Evolutionary conservation across 2,797 vertebrate genomes (phyloP), one percentile per base, ranked within the genome.

Genomic region (Oryzias sinensis): DNA sequence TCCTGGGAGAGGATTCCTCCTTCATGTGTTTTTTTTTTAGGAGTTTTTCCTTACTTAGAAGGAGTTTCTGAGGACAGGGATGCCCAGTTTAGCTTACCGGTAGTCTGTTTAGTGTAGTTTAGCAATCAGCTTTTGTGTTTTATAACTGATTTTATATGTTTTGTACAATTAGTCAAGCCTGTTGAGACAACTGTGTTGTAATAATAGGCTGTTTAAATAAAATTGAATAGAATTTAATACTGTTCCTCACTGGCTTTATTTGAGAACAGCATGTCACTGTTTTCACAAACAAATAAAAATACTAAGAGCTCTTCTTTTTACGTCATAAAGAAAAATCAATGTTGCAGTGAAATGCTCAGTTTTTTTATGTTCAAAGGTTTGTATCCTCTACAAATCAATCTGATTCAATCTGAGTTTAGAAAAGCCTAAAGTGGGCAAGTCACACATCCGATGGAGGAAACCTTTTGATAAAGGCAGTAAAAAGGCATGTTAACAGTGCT

Each of bases 401-500:
- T 33, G 20, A 11, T 22, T 58, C 50, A 59, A 9, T 41, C 46
- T 33, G 20, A 40, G n/a, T 44, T 56, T 43, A 51, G 24, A 18
- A 65, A 57, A 73, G 25, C 13, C 42, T 24, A 20, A 62, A 51
- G 22, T 13, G 20, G 15, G 37, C 1, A 1, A 51, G 41, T 33
- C 53, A 11, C 33, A 46, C 62, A 49, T 57, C 27, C 15, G 24
- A n/a, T 24, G 18, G 5, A n/a, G 48, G 49, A 66, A 14, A 52
- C 41, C 22, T 55, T 73, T 59, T 46, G 16, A 56, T 42, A 45
- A 3, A 44, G 25, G 37, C 45, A 43, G 49, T 65, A 54, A 70
- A 79, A 68, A 62, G n/a, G 29, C 33, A 56, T 54, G 51, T 50
- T 73, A 50, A 64, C 18, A 66, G 45, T 47, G 53, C 22, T 4